Base-by-base conservation (phyloP, 2,888 invertebrate species). In the Catocala nupta region DNA sequence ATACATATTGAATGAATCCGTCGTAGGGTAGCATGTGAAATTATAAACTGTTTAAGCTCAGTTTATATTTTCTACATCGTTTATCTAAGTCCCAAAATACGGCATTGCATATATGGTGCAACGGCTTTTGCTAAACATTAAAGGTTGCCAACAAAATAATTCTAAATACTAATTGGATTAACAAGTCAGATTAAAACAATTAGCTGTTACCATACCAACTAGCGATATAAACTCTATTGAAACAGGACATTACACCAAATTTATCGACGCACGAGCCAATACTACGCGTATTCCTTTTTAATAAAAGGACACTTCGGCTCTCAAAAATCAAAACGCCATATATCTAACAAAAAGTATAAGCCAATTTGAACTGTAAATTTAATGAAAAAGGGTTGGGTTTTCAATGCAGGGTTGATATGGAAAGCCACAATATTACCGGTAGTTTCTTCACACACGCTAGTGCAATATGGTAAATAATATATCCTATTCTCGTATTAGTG, bases 401-500 rank as follows among this genome's bases (percentile, higher is more conserved):
- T n/a, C n/a, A 11, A n/a, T 49, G 34, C 11, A n/a, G 1, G 7
- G 5, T 4, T 11, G 5, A n/a, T n/a, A 7, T 49, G 33, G 25
- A 49, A 49, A 49, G 34, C 9, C n/a, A 56, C 12, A 1, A 47
- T 0, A 1, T 45, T 54, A 49, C 58, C 52, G 60, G 56, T 61
- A 65, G 62, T 53, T 50, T 47, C 34, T 34, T 55, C 53, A 59
- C 34, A 39, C 36, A 59, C 36, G 25, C 4, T 25, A 25, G 25
- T 44, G 34, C 36, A 43, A 54, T 58, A 56, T 52, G 52, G 53
- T 65, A 53, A 63, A 54, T 63, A 70, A 64, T 63, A 67, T 70
- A 73, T 59, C 51, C 48, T 44, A 68, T 71, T 73, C 58, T 68
- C 70, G 53, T 67, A 53, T 16, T 71, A 33, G 65, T 78, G 80